Evolutionary conservation across 2,888 invertebrate species (phyloP).

Genomic region (Andrena praecox): DNA sequence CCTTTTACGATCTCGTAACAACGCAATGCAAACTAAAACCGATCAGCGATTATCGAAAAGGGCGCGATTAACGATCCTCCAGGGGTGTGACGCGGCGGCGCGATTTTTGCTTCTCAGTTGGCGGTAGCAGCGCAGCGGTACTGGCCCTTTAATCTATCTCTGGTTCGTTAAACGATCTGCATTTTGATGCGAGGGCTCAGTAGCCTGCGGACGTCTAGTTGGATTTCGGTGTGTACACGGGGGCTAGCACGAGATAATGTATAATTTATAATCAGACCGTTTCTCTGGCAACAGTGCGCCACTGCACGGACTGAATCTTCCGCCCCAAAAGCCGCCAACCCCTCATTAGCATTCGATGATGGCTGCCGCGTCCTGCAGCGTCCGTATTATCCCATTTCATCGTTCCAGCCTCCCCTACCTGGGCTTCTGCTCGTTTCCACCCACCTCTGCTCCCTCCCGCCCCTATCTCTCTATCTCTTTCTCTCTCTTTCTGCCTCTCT

Average conservation of each 20-base stretch:
- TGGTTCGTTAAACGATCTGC: constrained; percentile 48
- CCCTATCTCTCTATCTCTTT: neutral
- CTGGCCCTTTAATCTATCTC: constrained; percentile 64
- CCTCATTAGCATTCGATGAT: constrained; percentile 85
- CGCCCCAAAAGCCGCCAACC: constrained; percentile 81
- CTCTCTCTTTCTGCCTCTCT: neutral
- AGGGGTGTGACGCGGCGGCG: neutral
- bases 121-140: constrained; percentile 13
- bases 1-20: neutral
- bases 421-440: constrained; percentile 64
- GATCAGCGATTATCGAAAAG: neutral
- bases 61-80: neutral
- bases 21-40: neutral
- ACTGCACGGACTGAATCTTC: constrained; percentile 76
- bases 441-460: constrained; percentile 41
- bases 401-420: constrained; percentile 75
- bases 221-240: constrained; percentile 70
- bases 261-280: constrained; percentile 85
- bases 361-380: constrained; percentile 84
- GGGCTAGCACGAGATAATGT: constrained; percentile 77
- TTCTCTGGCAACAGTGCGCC: constrained; percentile 75
- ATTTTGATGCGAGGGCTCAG: constrained; percentile 63
- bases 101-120: constrained; percentile 33
- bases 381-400: constrained; percentile 80
- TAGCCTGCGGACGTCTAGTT: constrained; percentile 60